Conservation (phyloP, 2,113 vertebrate genomes). For the Uria lomvia region DNA sequence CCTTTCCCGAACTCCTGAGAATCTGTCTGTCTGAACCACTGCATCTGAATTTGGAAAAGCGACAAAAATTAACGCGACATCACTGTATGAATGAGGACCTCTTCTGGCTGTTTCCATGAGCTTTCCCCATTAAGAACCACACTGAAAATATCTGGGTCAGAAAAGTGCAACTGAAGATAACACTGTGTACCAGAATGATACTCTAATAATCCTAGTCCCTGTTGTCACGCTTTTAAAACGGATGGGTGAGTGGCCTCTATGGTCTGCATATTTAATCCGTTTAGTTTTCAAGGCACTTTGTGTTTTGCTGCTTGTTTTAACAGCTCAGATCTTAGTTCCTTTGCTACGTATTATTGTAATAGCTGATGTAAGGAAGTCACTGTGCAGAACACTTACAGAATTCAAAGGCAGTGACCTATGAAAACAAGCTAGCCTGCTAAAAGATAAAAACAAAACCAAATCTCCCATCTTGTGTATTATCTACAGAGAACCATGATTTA, state of each 20-base stretch:
- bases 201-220: neutral
- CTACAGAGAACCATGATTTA: neutral
- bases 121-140: neutral
- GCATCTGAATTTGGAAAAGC: neutral
- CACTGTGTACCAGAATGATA: neutral
- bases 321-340: neutral
- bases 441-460: neutral
- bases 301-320: neutral
- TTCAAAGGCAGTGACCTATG: neutral
- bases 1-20: neutral
- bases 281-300: neutral
- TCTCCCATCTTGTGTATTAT: neutral
- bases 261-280: neutral
- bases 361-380: neutral
- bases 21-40: neutral
- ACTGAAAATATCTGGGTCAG: slow-evolving; percentile 9
- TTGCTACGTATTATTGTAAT: neutral
- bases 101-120: slow-evolving; percentile 56
- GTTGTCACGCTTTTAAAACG: neutral
- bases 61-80: neutral
- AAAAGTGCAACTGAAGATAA: neutral
- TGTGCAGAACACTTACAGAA: neutral
- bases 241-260: neutral
- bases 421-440: neutral
- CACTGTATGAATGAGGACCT: slow-evolving; percentile 59